A percentile compares a stretch with the other conserved stretches of the same genome.
Evolutionary conservation across 2,797 vertebrate genomes (phyloP).

Genomic region (Hoplostethus atlanticus): DNA sequence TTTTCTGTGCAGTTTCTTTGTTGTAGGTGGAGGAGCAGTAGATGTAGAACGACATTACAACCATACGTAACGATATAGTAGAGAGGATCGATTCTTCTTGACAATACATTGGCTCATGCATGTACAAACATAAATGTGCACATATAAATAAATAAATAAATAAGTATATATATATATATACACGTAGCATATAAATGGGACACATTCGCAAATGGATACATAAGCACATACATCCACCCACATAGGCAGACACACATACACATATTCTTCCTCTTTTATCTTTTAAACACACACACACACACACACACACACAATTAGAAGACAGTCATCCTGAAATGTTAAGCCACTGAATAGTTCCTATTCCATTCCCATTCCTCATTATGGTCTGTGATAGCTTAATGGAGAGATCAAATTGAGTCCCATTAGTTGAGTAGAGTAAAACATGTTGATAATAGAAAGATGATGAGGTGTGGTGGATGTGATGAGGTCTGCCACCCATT

Average conservation of each 20-base stretch:
- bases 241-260: neutral
- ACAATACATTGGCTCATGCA: neutral
- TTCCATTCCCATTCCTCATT: constrained; percentile 12
- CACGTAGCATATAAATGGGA: neutral
- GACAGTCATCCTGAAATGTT: too few relatives aligned
- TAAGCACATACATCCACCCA: neutral
- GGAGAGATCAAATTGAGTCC: constrained; percentile 24
- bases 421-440: constrained; percentile 16
- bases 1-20: too few relatives aligned
- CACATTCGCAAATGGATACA: neutral
- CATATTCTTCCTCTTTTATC: neutral
- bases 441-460: constrained; percentile 19
- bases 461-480: constrained; percentile 2
- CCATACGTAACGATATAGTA: too few relatives aligned
- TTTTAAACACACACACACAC: neutral
- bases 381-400: constrained; percentile 16
- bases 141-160: neutral
- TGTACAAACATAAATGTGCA: constrained; percentile 6
- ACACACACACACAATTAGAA: neutral
- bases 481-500: constrained; percentile 7
- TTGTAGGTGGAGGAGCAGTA: too few relatives aligned
- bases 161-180: neutral
- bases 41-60: too few relatives aligned
- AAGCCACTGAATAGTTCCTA: neutral
- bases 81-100: too few relatives aligned